Percentiles rank a stretch among this genome's conserved stretches.
Evolutionary conservation across 2,888 invertebrate genomes (phyloP).

Genomic region (Chalcosyrphus nemorum): DNA sequence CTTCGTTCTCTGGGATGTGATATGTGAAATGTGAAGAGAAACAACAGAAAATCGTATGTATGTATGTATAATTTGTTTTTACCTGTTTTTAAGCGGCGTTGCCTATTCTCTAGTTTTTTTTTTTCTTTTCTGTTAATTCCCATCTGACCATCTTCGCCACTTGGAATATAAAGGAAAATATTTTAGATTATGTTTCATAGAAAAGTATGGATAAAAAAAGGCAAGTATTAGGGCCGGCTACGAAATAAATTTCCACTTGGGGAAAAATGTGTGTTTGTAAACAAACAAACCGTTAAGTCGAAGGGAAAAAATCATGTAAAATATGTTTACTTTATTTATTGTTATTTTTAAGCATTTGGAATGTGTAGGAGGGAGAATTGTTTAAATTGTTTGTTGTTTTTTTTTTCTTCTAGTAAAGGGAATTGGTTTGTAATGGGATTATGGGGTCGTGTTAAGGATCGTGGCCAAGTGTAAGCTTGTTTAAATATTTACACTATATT

Average conservation of each 20-base stretch:
- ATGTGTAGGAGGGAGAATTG: constrained; percentile 3
- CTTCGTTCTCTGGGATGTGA: constrained; percentile 18
- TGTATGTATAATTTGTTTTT: constrained; percentile 56
- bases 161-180: not conserved
- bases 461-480: constrained; percentile 11
- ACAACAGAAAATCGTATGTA: constrained; percentile 27
- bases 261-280: not conserved
- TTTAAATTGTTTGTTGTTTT: not conserved
- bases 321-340: constrained; percentile 49
- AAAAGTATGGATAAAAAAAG: constrained; percentile 1
- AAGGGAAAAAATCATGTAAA: constrained; percentile 4
- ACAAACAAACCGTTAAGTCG: constrained; percentile 65
- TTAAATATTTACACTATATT: not conserved
- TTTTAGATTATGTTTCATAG: not conserved
- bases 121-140: not conserved
- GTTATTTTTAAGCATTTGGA: constrained; percentile 26
- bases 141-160: constrained; percentile 43
- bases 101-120: constrained; percentile 50
- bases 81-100: constrained; percentile 71
- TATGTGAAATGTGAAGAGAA: too few species aligned
- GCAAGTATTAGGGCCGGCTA: constrained; percentile 2
- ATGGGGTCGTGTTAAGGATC: constrained; percentile 31
- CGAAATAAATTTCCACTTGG: not conserved
- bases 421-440: not conserved
- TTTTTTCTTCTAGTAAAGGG: not conserved